phyloP scores from a whole-genome alignment of 2,113 vertebrate genomes.

The Rhodinocichla rosea region DNA sequence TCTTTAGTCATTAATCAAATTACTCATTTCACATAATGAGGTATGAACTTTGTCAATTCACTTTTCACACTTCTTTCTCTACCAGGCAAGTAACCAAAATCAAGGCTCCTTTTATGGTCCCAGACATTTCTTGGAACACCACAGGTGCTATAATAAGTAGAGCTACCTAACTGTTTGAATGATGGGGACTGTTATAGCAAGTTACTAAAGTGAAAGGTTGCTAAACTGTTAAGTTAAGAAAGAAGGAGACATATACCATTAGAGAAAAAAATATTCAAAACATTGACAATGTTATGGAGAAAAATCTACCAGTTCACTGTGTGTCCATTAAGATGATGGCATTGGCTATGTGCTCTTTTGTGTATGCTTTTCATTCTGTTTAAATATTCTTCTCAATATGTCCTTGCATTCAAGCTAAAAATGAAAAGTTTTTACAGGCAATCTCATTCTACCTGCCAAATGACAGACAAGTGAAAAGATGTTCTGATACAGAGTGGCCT shows the following conservation, averaged over 20 bases:
- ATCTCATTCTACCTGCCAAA: background rate
- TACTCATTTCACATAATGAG: background rate
- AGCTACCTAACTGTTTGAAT: background rate
- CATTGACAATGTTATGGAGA: background rate
- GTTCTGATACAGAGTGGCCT: background rate
- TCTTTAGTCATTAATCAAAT: background rate
- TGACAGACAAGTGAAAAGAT: background rate
- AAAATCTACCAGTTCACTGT: background rate
- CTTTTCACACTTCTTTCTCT: background rate
- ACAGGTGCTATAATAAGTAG: background rate
- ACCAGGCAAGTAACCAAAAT: background rate
- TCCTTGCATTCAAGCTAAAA: background rate
- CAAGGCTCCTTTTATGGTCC: background rate
- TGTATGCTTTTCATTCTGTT: background rate
- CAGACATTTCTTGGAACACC: background rate
- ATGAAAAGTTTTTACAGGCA: background rate
- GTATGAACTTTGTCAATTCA: background rate
- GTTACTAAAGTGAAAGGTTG: background rate
- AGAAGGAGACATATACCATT: background rate
- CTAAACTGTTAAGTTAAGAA: background rate
- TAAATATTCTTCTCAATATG: background rate
- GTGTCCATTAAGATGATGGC: background rate
- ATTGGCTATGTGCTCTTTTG: background rate
- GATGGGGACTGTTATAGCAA: background rate
- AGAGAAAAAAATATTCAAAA: background rate